Conservation (phyloP, 2,888 invertebrate species). For the Epinotia nisella region DNA sequence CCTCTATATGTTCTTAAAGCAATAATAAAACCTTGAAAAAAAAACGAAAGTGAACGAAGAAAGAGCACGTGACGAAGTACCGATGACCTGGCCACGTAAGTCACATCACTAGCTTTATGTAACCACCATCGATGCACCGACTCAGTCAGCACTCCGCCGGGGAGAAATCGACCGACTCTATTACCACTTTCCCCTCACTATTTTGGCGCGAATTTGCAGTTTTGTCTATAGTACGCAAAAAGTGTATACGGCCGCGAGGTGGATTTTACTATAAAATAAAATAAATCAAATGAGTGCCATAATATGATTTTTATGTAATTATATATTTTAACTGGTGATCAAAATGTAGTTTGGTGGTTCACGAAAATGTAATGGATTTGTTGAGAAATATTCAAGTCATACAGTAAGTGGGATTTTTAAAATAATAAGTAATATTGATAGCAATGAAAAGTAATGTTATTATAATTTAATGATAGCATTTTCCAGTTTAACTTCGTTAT, state of each 20-base stretch:
- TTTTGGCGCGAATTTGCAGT: constrained; percentile 37
- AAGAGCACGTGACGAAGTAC: constrained; percentile 41
- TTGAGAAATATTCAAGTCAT: constrained; percentile 7
- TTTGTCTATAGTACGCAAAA: constrained; percentile 15
- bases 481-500: too few species aligned
- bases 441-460: too few species aligned
- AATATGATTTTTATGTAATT: background rate
- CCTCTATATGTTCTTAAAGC: constrained; percentile 1
- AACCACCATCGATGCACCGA: constrained; percentile 60
- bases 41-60: constrained; percentile 40
- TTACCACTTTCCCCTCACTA: constrained; percentile 74
- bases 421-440: too few species aligned
- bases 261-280: constrained; percentile 12
- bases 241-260: constrained; percentile 1
- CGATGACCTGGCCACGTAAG: constrained; percentile 31
- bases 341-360: constrained; percentile 10
- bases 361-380: constrained; percentile 18
- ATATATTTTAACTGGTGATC: background rate
- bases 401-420: constrained; percentile 13
- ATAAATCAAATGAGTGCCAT: background rate
- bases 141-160: constrained; percentile 68
- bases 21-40: constrained; percentile 28
- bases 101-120: constrained; percentile 59
- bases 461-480: too few species aligned
- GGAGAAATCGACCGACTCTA: constrained; percentile 71